Conservation (phyloP, 2,113 vertebrate species). For the Mirounga angustirostris region DNA sequence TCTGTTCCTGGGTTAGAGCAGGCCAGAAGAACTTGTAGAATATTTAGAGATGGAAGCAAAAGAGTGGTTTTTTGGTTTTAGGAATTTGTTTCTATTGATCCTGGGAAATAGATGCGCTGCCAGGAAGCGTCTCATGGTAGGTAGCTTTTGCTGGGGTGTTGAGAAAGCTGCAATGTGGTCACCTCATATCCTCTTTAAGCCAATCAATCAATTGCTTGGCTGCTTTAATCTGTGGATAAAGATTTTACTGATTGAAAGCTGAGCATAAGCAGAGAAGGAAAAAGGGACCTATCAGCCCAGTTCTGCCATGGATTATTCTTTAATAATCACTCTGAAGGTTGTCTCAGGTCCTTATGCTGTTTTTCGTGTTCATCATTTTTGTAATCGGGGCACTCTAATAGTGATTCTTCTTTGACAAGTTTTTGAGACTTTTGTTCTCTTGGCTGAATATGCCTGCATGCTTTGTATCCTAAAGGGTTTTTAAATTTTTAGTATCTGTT, state of each 20-base stretch:
- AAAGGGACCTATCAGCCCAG: not conserved
- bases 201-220: not conserved
- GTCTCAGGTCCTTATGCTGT: not conserved
- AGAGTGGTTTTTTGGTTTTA: not conserved
- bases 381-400: not conserved
- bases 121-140: not conserved
- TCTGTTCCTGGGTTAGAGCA: not conserved
- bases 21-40: not conserved
- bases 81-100: not conserved
- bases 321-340: not conserved
- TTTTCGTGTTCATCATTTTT: not conserved
- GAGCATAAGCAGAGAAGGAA: not conserved
- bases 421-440: not conserved
- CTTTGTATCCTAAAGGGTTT: not conserved
- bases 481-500: not conserved
- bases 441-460: not conserved
- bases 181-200: not conserved
- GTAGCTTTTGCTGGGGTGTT: not conserved
- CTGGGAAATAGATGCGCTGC: not conserved
- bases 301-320: not conserved
- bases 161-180: not conserved
- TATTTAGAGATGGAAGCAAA: not conserved
- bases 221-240: not conserved
- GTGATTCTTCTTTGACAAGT: not conserved
- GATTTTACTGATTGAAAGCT: not conserved